Base-by-base conservation (phyloP, 2,797 vertebrate species). In the Lateolabrax maculatus region DNA sequence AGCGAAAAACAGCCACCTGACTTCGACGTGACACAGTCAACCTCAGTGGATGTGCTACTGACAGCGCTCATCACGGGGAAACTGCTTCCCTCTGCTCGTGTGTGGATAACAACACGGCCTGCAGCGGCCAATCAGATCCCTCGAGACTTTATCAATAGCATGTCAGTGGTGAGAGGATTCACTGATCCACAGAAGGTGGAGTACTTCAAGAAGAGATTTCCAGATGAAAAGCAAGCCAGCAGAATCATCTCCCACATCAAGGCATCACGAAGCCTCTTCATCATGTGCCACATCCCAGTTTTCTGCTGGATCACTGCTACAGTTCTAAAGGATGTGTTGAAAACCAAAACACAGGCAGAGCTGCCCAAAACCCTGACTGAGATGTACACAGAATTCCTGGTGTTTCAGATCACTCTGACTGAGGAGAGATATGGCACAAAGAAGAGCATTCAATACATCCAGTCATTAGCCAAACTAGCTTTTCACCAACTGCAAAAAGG, bases 381-480 rank as follows among this genome's bases (percentile, higher is more conserved):
- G 48, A 56, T 81, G 79, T 68, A 81, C 64, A 66, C 61, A 27
- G 46, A 78, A 27, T 84, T 78, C 49, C 37, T 84, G 41, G 19
- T 74, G 27, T 74, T 55, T 55, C 83, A 77, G 31, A 74, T 80
- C 21, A 36, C 21, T 4, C 60, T 37, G 25, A 51, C 62, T 1
- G 29, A 27, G 36, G 23, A 46, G 2, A 70, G 27, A 23, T 19
- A 34, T 46, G 61, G 51, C 57, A 52, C 2, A 5, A 27, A 51
- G 9, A 58, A 65, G 60, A 70, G 52, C 66, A 41, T 53, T 31
- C 10, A 60, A 13, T 29, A 67, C 39, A 55, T 77, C 6, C 21
- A 44, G 2, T 66, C 68, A 5, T 37, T 81, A 15, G 68, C 73
- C 18, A 72, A 72, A 55, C 43, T 81, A 19, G 79, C 79, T 15